Conservation (phyloP, 2,888 invertebrate genomes). For the Amorpha juglandis region DNA sequence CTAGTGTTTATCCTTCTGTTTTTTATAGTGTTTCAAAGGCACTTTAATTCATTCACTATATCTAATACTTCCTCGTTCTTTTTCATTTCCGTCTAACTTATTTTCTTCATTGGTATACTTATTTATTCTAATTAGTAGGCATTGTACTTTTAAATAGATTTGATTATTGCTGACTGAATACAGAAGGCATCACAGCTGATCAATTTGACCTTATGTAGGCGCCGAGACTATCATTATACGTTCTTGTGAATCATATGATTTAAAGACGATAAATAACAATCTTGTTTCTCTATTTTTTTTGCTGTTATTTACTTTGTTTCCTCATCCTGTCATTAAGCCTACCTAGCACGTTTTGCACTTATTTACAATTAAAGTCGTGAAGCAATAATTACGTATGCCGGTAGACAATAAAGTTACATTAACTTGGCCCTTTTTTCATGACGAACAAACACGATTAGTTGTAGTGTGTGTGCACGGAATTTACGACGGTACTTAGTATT, state of each 20-base stretch:
- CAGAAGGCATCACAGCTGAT: constrained; percentile 1
- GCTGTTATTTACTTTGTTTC: constrained; percentile 51
- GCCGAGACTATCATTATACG: constrained; percentile 42
- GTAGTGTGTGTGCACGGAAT: neutral
- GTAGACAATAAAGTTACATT: neutral
- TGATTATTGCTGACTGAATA: neutral
- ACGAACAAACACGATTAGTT: neutral
- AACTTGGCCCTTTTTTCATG: neutral
- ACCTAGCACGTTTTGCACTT: neutral
- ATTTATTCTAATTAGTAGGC: too few relatives aligned
- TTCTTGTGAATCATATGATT: constrained; percentile 40
- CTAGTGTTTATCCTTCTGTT: too few relatives aligned
- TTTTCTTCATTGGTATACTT: too few relatives aligned
- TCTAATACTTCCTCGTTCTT: too few relatives aligned
- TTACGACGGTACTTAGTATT: too few relatives aligned
- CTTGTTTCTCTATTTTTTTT: constrained; percentile 48
- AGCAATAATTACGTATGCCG: neutral
- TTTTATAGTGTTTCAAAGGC: too few relatives aligned
- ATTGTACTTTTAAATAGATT: neutral
- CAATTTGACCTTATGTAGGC: constrained; percentile 17
- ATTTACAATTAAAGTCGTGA: constrained; percentile 5
- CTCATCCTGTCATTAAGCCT: constrained; percentile 36
- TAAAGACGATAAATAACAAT: constrained; percentile 50
- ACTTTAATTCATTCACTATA: too few relatives aligned
- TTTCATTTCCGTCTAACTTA: too few relatives aligned